Percentiles rank a stretch among this genome's conserved stretches.
phyloP scores from a whole-genome alignment of 2,888 invertebrate genomes.

The Lepidocyrtoides sp. region DNA sequence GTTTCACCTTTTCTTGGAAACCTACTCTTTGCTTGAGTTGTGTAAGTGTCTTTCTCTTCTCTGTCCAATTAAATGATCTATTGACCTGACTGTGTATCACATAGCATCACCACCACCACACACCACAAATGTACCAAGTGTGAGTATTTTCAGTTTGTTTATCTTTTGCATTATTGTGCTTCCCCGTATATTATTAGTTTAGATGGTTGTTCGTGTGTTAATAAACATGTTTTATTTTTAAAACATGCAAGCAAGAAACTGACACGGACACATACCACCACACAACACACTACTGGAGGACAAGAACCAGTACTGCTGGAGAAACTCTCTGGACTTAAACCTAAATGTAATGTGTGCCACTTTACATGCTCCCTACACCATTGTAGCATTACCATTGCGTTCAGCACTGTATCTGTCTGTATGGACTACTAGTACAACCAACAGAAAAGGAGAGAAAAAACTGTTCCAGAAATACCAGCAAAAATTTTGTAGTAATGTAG shows the following conservation, averaged over 20 bases:
- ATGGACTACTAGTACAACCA: neutral
- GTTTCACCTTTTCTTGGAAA: neutral
- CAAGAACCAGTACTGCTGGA: conserved; percentile 52
- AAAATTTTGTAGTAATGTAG: neutral
- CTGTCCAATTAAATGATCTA: too few relatives aligned
- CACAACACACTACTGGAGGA: conserved; percentile 32
- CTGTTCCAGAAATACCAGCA: conserved; percentile 23
- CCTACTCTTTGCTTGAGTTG: neutral
- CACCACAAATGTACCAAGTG: neutral
- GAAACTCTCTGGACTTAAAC: conserved; percentile 46
- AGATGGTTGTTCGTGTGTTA: conserved; percentile 9
- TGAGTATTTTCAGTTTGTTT: neutral
- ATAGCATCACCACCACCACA: neutral
- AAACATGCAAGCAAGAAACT: conserved; percentile 23
- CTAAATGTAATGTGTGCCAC: conserved; percentile 29
- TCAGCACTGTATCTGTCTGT: neutral
- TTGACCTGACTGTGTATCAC: neutral
- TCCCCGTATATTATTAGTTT: neutral
- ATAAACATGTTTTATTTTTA: conserved; percentile 47
- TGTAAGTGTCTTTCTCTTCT: too few relatives aligned
- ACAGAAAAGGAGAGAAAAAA: conserved; percentile 2
- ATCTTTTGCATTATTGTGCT: too few relatives aligned
- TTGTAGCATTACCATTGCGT: neutral
- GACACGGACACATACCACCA: conserved; percentile 9
- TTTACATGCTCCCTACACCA: conserved; percentile 3